A percentile compares a stretch with the other conserved stretches of the same genome.
Conservation (phyloP, 2,797 vertebrate species). For the Cephalopachus bancanus region DNA sequence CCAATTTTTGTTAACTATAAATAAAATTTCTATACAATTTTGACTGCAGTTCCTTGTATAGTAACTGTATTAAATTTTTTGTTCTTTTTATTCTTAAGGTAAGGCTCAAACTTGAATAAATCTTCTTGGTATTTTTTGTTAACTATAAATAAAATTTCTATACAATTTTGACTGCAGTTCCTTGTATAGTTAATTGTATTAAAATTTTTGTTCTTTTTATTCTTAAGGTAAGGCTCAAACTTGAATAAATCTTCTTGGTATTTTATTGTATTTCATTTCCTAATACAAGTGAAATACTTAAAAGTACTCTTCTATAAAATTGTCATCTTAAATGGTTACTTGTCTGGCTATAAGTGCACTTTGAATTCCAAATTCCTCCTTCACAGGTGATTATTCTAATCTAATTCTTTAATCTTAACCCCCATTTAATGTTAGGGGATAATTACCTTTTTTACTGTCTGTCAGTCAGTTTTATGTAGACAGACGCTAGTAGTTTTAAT, state of each 20-base stretch:
- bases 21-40: not conserved
- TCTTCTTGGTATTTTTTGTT: constrained; percentile 11
- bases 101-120: constrained; percentile 54
- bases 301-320: constrained; percentile 54
- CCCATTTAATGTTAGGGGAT: constrained; percentile 63
- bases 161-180: not conserved
- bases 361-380: constrained; percentile 61
- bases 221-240: constrained; percentile 50
- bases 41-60: not conserved
- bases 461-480: constrained; percentile 79
- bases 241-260: constrained; percentile 41
- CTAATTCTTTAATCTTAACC: constrained; percentile 73
- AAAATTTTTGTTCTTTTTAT: not conserved
- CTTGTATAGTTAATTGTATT: not conserved
- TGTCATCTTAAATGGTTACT: constrained; percentile 67
- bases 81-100: constrained; percentile 22
- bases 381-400: constrained; percentile 66
- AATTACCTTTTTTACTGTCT: constrained; percentile 80
- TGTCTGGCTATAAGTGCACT: constrained; percentile 47
- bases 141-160: not conserved
- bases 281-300: constrained; percentile 54
- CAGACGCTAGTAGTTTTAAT: constrained; percentile 33
- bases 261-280: constrained; percentile 41
- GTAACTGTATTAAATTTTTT: not conserved
- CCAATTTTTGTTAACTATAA: not conserved